phyloP scores from a whole-genome alignment of 1,140 invertebrate species.

The Drosophila insularis region DNA sequence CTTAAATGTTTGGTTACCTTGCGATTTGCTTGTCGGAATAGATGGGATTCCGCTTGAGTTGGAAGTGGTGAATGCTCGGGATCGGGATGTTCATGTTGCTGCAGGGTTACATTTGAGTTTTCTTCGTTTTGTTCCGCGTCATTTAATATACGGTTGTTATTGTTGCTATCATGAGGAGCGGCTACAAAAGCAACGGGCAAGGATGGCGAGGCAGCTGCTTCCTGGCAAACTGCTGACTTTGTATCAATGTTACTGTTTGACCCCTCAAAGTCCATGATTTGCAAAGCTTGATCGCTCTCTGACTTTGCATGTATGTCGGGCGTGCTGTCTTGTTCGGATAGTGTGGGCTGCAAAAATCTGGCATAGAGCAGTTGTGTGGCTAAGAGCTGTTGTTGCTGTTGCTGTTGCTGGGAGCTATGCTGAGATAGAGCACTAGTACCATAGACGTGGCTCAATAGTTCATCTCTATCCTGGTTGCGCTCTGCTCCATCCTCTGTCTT shows the following conservation, averaged over 20 bases:
- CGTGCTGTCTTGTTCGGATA: conserved; percentile 10
- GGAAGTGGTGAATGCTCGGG: no score
- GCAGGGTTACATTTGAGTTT: not conserved
- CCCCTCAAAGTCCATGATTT: conserved; percentile 35
- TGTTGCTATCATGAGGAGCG: conserved; percentile 57
- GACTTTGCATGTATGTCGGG: not conserved
- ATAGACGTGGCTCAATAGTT: conserved; percentile 44
- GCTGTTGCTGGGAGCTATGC: conserved; percentile 32
- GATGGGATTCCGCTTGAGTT: not conserved
- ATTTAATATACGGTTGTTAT: conserved; percentile 43
- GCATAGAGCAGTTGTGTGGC: conserved; percentile 61
- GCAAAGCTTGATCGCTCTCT: conserved; percentile 8
- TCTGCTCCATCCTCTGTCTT: conserved; percentile 3
- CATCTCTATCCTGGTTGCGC: conserved; percentile 10
- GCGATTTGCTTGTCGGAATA: not conserved
- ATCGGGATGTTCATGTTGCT: not conserved
- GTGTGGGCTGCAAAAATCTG: conserved; percentile 50
- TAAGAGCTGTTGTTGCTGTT: conserved; percentile 51
- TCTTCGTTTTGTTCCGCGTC: conserved; percentile 25
- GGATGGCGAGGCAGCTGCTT: conserved; percentile 13
- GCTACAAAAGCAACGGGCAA: not conserved
- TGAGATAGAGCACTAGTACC: conserved; percentile 35
- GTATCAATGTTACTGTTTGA: conserved; percentile 29
- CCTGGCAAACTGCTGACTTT: conserved; percentile 14
- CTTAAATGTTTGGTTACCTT: not conserved